A percentile compares a stretch with the other conserved stretches of the same genome.
Evolutionary conservation across 1,140 invertebrate species (phyloP).

Genomic region (Magallana gigas): DNA sequence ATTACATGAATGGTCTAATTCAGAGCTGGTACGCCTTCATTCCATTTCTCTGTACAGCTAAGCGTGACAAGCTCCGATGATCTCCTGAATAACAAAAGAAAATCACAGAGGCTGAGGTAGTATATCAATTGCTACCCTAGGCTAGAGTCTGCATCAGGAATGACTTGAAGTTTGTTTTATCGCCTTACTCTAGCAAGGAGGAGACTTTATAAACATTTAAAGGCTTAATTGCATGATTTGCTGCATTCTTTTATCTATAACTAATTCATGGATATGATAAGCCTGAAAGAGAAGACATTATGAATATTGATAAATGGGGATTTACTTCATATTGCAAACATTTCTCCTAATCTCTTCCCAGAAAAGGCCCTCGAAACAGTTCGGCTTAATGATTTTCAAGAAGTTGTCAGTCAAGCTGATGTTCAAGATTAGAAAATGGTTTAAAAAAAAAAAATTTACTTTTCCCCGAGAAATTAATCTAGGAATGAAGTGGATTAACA

Average conservation of each 20-base stretch:
- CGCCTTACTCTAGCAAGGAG: background rate
- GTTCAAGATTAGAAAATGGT: slow-evolving; percentile 8
- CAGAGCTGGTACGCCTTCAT: background rate
- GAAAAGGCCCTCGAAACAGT: background rate
- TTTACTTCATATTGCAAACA: background rate
- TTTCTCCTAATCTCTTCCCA: background rate
- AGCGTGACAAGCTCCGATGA: background rate
- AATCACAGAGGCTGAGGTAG: background rate
- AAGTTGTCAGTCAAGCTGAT: slow-evolving; percentile 2
- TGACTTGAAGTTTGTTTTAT: background rate
- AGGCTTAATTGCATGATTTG: background rate
- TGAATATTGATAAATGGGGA: background rate
- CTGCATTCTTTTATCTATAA: slow-evolving; percentile 7
- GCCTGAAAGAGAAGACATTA: background rate
- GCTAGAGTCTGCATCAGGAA: background rate
- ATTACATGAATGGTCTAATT: slow-evolving; percentile 29
- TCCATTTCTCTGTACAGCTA: background rate
- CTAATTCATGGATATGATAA: slow-evolving; percentile 24
- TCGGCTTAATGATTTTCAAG: background rate
- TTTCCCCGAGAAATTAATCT: slow-evolving; percentile 20
- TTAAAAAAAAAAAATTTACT: slow-evolving; percentile 18
- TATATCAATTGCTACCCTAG: no score
- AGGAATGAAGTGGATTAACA: slow-evolving; percentile 27
- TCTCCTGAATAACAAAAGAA: background rate
- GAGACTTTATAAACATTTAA: background rate